These are phyloP conservation scores for Ranitomeya imitator DNA, from an alignment of 2,113 vertebrate species.

Conservation along the genomic window DNA sequence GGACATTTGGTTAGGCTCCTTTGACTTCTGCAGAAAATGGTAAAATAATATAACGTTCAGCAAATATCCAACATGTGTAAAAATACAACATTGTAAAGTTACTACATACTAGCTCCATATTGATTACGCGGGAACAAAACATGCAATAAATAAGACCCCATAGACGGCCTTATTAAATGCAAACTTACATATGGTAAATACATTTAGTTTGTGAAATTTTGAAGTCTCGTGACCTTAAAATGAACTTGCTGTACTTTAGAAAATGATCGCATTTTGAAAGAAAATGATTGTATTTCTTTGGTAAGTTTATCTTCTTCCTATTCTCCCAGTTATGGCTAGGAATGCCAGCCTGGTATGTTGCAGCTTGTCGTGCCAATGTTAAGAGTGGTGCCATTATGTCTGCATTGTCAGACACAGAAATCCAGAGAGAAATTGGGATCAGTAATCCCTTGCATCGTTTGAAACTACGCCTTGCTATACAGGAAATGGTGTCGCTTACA, in stretches of 20 bases:
- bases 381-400: slow-evolving; percentile 99
- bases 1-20: no score
- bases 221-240: background rate
- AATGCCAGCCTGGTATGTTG: slow-evolving; percentile 98
- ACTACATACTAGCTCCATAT: no score
- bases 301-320: background rate
- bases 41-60: no score
- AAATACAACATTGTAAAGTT: no score
- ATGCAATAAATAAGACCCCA: no score
- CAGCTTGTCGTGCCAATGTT: slow-evolving; percentile 95
- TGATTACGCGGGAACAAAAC: no score
- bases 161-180: no score
- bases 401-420: slow-evolving; percentile 94
- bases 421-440: slow-evolving; percentile 98
- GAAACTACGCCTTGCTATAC: slow-evolving; percentile 94
- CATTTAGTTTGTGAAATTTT: background rate
- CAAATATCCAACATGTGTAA: no score
- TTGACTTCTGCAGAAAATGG: no score
- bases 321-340: slow-evolving; percentile 89
- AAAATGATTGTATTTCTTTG: background rate
- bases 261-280: background rate
- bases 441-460: slow-evolving; percentile 95
- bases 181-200: no score
- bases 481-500: slow-evolving; percentile 98
- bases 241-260: background rate